phyloP scores from a whole-genome alignment of 2,113 vertebrate genomes.

The Trinectes maculatus region DNA sequence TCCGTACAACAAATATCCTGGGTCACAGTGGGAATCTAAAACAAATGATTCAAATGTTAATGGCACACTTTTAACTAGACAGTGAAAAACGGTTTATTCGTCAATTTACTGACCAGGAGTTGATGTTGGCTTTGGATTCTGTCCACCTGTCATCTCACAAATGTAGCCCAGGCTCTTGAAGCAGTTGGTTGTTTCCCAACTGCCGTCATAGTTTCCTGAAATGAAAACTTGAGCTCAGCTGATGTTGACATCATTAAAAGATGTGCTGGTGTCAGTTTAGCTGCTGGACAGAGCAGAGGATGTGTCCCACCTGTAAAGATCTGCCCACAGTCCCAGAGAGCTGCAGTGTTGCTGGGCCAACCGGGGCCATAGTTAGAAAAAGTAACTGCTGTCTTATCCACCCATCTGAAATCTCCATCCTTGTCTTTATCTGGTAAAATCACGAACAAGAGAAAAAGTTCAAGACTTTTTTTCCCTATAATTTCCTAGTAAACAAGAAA shows the following conservation, averaged over 20 bases:
- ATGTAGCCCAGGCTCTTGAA: constrained; percentile 82
- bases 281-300: too few relatives aligned
- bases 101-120: constrained; percentile 73
- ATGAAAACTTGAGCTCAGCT: background rate
- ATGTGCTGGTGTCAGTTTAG: accelerated
- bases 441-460: background rate
- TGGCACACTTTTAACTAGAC: background rate
- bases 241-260: background rate
- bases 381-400: constrained; percentile 65
- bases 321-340: constrained; percentile 82
- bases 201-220: constrained; percentile 81
- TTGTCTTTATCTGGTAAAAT: constrained; percentile 73
- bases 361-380: constrained; percentile 77
- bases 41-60: background rate
- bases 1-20: constrained; percentile 75
- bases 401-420: constrained; percentile 80
- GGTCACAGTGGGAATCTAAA: constrained; percentile 79
- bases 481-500: too few relatives aligned
- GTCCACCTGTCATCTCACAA: constrained; percentile 82
- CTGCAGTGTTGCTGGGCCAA: constrained; percentile 75
- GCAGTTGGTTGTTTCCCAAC: constrained; percentile 84
- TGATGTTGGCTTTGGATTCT: constrained; percentile 77
- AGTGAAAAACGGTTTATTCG: background rate
- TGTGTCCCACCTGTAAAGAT: constrained; percentile 79
- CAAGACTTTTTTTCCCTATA: too few relatives aligned